These are phyloP conservation scores for Tenthredo livida DNA, from an alignment of 2,888 invertebrate genomes.

Conservation along the genomic window DNA sequence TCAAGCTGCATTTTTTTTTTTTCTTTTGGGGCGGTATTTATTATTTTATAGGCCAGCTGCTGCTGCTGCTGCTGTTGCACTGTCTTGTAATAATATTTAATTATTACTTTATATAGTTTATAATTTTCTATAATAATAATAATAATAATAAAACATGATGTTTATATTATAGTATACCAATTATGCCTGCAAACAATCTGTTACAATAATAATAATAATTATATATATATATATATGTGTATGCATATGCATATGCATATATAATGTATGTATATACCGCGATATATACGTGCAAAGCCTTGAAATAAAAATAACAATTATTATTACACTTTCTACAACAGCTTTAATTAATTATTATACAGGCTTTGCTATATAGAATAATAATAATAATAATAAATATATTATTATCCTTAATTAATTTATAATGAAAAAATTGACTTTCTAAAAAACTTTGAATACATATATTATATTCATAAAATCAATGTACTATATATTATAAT, in stretches of 20 bases:
- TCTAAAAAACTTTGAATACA: conserved; percentile 2
- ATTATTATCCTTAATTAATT: background rate
- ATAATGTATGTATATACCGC: background rate
- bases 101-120: background rate
- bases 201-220: background rate
- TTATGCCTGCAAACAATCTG: background rate
- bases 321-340: background rate
- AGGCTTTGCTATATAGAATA: background rate
- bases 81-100: background rate
- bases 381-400: background rate
- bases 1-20: background rate
- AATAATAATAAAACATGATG: background rate
- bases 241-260: background rate
- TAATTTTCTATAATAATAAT: background rate
- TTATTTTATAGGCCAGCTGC: conserved; percentile 7
- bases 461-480: conserved; percentile 23
- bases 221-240: background rate
- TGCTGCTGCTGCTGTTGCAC: conserved; percentile 6
- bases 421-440: background rate
- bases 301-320: conserved; percentile 12
- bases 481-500: conserved; percentile 41
- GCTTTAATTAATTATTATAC: conserved; percentile 2
- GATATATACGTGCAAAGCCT: background rate
- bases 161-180: background rate
- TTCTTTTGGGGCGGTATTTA: background rate